These are phyloP conservation scores for Leptinotarsa undecemlineata DNA, from an alignment of 1,140 invertebrate species.

Conservation along the genomic window DNA sequence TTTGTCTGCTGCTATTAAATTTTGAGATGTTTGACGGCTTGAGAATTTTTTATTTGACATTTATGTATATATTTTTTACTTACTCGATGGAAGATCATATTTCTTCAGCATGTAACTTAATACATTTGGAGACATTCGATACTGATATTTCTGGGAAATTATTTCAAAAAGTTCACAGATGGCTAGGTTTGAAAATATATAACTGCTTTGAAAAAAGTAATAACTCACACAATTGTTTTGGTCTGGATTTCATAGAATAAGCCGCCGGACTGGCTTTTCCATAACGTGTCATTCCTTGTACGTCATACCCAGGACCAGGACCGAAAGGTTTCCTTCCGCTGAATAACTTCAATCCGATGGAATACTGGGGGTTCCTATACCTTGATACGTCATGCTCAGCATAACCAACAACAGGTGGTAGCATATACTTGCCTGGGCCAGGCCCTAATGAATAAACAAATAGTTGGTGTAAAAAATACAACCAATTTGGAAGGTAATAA, in stretches of 20 bases:
- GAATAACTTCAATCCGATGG: slow-evolving; percentile 57
- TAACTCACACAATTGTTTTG: slow-evolving; percentile 35
- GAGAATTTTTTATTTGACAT: no score
- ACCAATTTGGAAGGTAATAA: no score
- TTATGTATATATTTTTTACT: no score
- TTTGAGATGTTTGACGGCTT: no score
- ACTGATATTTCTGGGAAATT: no score
- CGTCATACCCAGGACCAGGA: slow-evolving; percentile 60
- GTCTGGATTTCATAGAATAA: slow-evolving; percentile 51
- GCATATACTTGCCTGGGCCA: slow-evolving; percentile 64
- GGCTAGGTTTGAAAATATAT: no score
- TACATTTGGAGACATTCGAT: no score
- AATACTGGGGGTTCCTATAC: slow-evolving; percentile 63
- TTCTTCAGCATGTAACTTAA: not conserved
- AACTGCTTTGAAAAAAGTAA: no score
- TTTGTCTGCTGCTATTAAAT: no score
- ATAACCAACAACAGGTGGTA: slow-evolving; percentile 64
- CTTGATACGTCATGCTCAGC: slow-evolving; percentile 61
- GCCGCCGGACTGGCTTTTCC: slow-evolving; percentile 57
- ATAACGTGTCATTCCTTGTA: slow-evolving; percentile 55
- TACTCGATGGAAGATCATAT: no score
- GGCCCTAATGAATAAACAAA: slow-evolving; percentile 57
- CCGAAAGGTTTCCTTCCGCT: slow-evolving; percentile 42
- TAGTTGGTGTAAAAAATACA: not conserved
- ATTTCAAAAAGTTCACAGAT: no score